These are phyloP conservation scores for Gallinago paraguaiae DNA, from an alignment of 2,113 vertebrate genomes.

Conservation along the genomic window DNA sequence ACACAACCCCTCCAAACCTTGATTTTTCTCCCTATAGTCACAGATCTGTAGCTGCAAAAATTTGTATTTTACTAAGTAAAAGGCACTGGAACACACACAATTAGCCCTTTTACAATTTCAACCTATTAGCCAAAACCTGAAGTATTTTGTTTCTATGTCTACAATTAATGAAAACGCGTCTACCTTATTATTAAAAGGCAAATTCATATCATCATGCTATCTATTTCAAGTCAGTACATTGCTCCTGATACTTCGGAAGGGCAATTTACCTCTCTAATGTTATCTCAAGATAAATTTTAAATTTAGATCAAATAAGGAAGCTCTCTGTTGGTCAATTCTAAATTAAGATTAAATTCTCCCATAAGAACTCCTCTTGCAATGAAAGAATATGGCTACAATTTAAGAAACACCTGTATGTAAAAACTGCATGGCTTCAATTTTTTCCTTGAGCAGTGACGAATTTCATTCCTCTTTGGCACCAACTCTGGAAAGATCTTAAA, in stretches of 20 bases:
- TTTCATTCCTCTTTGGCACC: not conserved
- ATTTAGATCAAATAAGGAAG: not conserved
- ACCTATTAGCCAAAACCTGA: not conserved
- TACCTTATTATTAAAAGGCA: not conserved
- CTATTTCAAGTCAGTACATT: not conserved
- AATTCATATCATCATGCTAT: not conserved
- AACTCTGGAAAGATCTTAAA: not conserved
- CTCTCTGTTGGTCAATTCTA: not conserved
- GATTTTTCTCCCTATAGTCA: not conserved
- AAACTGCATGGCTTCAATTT: not conserved
- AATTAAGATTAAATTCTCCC: not conserved
- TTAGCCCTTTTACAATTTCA: not conserved
- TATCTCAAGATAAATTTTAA: not conserved
- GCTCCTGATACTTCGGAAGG: not conserved
- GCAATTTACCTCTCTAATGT: not conserved
- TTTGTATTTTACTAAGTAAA: accelerated
- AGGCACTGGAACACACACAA: not conserved
- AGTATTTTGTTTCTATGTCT: not conserved
- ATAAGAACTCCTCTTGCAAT: not conserved
- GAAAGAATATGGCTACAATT: not conserved
- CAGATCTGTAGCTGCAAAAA: not conserved
- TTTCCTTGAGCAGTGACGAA: not conserved
- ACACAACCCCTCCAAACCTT: not conserved
- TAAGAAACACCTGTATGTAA: not conserved
- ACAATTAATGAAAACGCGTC: not conserved